Conservation (phyloP, 2,113 vertebrate genomes). For the Melanotaenia duboulayi region DNA sequence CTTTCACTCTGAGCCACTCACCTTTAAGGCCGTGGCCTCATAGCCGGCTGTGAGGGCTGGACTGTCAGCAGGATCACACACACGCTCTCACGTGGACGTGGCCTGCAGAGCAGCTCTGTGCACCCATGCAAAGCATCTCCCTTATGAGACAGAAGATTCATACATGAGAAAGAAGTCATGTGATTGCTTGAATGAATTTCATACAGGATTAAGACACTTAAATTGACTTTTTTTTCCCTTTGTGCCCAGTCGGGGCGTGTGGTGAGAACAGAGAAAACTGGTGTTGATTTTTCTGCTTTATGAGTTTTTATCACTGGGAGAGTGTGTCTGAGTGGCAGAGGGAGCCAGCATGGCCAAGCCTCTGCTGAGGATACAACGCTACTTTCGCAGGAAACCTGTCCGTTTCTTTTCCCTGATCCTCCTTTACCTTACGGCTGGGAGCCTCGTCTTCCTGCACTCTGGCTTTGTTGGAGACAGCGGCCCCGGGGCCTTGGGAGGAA, state of each 20-base stretch:
- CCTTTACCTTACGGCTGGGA: conserved; percentile 93
- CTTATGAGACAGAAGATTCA: conserved; percentile 32
- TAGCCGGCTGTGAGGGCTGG: conserved; percentile 37
- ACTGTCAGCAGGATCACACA: conserved; percentile 56
- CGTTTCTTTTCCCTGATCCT: conserved; percentile 94
- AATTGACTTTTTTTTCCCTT: conserved; percentile 8
- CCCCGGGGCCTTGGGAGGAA: conserved; percentile 43
- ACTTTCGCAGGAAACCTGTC: conserved; percentile 90
- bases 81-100: conserved; percentile 23
- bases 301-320: conserved; percentile 65
- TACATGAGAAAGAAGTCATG: conserved; percentile 42
- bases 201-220: conserved; percentile 35
- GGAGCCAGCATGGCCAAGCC: conserved; percentile 90
- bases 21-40: conserved; percentile 74
- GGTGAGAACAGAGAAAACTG: conserved; percentile 12
- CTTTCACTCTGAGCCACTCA: conserved; percentile 81
- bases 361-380: conserved; percentile 92
- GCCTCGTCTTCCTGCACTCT: conserved; percentile 92
- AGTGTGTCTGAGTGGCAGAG: conserved; percentile 59
- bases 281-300: conserved; percentile 65
- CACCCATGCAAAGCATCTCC: conserved; percentile 35
- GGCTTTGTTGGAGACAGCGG: conserved; percentile 85
- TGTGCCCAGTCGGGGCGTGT: conserved; percentile 13
- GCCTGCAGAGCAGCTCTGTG: conserved; percentile 27
- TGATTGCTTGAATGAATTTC: conserved; percentile 47